These are phyloP conservation scores for Torymus aiolomorphi DNA, from an alignment of 2,888 invertebrate species.

Conservation along the genomic window DNA sequence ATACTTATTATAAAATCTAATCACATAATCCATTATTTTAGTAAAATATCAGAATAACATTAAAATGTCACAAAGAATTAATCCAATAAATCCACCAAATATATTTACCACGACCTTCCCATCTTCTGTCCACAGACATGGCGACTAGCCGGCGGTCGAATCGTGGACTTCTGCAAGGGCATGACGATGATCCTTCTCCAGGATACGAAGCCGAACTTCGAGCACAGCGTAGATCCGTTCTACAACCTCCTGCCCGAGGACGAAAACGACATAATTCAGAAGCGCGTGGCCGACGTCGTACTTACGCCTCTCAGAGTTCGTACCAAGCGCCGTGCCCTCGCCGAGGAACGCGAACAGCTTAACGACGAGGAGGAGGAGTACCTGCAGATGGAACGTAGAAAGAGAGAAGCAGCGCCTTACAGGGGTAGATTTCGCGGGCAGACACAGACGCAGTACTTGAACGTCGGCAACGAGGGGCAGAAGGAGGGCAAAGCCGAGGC, in stretches of 20 bases:
- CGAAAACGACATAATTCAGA: slow-evolving; percentile 63
- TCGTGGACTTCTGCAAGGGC: slow-evolving; percentile 76
- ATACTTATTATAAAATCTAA: too few species aligned
- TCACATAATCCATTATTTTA: too few species aligned
- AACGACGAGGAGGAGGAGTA: slow-evolving; percentile 12
- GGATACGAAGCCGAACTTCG: slow-evolving; percentile 62
- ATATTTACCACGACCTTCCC: too few species aligned
- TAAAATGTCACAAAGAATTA: too few species aligned
- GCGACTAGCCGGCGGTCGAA: slow-evolving; percentile 75
- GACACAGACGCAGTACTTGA: slow-evolving; percentile 90
- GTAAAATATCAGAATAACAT: too few species aligned
- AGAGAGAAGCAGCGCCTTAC: slow-evolving; percentile 65
- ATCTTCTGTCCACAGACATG: slow-evolving; percentile 70
- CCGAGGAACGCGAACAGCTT: slow-evolving; percentile 23
- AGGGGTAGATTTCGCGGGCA: slow-evolving; percentile 82
- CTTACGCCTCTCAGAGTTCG: slow-evolving; percentile 51
- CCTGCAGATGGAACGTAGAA: slow-evolving; percentile 58
- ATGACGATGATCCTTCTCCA: slow-evolving; percentile 74
- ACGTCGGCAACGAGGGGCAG: slow-evolving; percentile 80
- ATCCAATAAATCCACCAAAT: too few species aligned
- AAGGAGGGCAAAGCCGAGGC: slow-evolving; percentile 87
- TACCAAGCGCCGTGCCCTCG: slow-evolving; percentile 35
- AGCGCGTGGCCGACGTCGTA: slow-evolving; percentile 39
- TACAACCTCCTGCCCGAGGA: slow-evolving; percentile 69
- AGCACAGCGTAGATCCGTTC: slow-evolving; percentile 61